Percentiles rank a stretch among this genome's conserved stretches.
phyloP scores from a whole-genome alignment of 2,888 invertebrate species.

The Microplitis manilae region DNA sequence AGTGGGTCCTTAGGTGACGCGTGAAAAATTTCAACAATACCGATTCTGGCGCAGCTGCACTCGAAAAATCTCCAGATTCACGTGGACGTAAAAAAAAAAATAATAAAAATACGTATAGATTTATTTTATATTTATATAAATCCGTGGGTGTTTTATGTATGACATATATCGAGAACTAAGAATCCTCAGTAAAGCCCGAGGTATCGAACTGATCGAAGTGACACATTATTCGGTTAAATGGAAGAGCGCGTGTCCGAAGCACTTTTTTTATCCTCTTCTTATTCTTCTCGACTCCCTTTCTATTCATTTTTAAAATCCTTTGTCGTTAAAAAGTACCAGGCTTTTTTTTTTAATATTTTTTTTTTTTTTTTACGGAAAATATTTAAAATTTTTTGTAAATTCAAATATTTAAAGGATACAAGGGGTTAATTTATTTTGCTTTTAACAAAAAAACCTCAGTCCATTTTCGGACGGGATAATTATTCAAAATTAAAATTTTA shows the following conservation, averaged over 20 bases:
- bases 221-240: background rate
- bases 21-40: slow-evolving; percentile 37
- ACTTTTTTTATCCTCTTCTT: background rate
- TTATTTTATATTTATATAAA: slow-evolving; percentile 1
- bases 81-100: slow-evolving; percentile 49
- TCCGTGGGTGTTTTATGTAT: background rate
- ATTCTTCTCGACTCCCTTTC: background rate
- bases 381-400: too few species aligned
- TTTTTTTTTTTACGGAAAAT: too few species aligned
- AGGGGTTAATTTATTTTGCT: too few species aligned
- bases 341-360: too few species aligned
- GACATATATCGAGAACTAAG: background rate
- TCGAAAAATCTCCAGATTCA: slow-evolving; percentile 42
- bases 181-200: background rate
- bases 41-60: slow-evolving; percentile 17
- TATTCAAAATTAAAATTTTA: too few species aligned
- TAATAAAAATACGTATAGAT: background rate
- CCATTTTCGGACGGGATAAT: too few species aligned
- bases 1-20: slow-evolving; percentile 37
- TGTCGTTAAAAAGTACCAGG: too few species aligned
- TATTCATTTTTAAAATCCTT: too few species aligned
- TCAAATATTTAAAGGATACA: too few species aligned
- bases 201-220: background rate
- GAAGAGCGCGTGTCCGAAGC: slow-evolving; percentile 1
- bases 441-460: too few species aligned